Evolutionary conservation across 2,113 vertebrate genomes (phyloP), one percentile per base, ranked within the genome.

Genomic region (Ranitomeya imitator): DNA sequence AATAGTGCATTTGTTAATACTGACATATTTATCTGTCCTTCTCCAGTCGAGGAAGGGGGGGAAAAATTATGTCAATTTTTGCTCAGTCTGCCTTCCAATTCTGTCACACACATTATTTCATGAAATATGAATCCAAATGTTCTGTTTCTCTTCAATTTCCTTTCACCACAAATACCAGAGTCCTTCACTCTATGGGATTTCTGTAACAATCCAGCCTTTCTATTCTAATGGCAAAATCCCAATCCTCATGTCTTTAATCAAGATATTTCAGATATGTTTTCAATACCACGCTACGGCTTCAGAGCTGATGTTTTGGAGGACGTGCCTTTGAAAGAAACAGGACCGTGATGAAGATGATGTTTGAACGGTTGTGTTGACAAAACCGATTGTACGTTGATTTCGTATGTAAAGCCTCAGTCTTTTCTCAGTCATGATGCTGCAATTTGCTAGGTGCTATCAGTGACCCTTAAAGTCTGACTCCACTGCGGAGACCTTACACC

Each of bases 91-190:
- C 93, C 93, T 94, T 93, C 92, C 92, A 94, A 92, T 96, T 94
- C 94, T 96, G 95, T 95, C 94, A 95, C 94, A 96, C 92, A 93
- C 95, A 96, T 96, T 96, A 96, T 96, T 97, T 96, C 93, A 94
- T 94, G 95, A 97, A 97, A 97, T 95, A 93, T 92, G 95, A 96
- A 93, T 93, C 96, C 91, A 92, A 95, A 93, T 93, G 94, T 95
- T 96, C 95, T 93, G 94, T 94, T 96, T 95, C 94, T 97, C 95
- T 96, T 96, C 96, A 96, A 95, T 97, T 96, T 96, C 93, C 94
- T 96, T 96, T 95, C 95, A 95, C 93, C 93, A 95, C 93, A 95
- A 94, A 94, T 95, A 93, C 91, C 92, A 92, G 90, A 90, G 92
- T 94, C 91, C 90, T 91, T 90, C 82, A 91, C 90, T 94, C 90